These are phyloP conservation scores for Tragelaphus imberbis DNA, from an alignment of 2,113 vertebrate species.

Conservation along the genomic window DNA sequence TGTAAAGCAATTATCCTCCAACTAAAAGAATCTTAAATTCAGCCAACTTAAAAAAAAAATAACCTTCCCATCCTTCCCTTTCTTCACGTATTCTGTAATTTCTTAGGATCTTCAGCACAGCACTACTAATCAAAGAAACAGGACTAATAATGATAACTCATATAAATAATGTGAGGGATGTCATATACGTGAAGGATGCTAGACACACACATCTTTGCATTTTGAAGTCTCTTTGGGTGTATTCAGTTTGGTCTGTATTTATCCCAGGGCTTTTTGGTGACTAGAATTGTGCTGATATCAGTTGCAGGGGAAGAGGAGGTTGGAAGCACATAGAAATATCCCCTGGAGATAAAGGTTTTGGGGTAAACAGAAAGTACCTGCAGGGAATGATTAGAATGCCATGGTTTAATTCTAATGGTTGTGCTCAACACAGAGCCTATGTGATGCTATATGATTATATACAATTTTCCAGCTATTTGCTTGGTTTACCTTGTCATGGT, in stretches of 20 bases:
- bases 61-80: neutral
- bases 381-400: neutral
- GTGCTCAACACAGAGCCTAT: neutral
- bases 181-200: neutral
- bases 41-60: neutral
- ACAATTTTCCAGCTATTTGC: conserved; percentile 56
- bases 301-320: neutral
- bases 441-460: conserved; percentile 41
- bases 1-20: neutral
- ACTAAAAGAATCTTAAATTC: neutral
- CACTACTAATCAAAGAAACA: neutral
- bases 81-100: neutral
- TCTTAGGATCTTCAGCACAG: neutral
- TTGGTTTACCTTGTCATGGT: conserved; percentile 48
- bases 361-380: neutral
- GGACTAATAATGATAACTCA: neutral
- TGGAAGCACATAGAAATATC: neutral
- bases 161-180: neutral
- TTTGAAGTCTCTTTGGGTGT: neutral
- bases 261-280: neutral
- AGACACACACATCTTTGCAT: neutral
- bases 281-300: neutral
- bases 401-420: conserved; percentile 1
- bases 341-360: neutral
- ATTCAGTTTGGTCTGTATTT: neutral